Evolutionary conservation across 2,797 vertebrate genomes (phyloP).

Genomic region (Toxotes lorentzi): DNA sequence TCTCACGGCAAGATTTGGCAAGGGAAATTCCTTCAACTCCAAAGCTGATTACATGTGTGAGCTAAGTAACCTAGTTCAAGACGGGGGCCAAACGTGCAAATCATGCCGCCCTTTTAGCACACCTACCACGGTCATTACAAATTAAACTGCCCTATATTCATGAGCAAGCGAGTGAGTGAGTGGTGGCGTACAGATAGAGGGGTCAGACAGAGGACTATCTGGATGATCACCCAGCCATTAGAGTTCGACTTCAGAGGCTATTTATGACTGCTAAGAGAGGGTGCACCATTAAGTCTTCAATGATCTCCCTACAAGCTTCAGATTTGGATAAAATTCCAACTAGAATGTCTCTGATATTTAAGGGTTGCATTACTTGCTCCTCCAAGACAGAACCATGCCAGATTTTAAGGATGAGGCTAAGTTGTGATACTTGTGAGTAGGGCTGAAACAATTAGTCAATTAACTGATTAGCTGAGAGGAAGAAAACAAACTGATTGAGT

Average conservation of each 20-base stretch:
- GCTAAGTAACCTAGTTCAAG: slow-evolving; percentile 36
- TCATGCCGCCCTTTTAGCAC: slow-evolving; percentile 50
- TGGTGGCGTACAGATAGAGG: slow-evolving; percentile 5
- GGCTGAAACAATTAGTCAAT: background rate
- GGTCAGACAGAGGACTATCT: slow-evolving; percentile 44
- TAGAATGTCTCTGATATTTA: background rate
- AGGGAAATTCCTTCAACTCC: slow-evolving; percentile 35
- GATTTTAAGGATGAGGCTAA: background rate
- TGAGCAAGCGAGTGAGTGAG: slow-evolving; percentile 45
- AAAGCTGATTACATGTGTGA: slow-evolving; percentile 31
- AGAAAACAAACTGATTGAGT: background rate
- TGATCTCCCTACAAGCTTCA: slow-evolving; percentile 5
- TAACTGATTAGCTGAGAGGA: background rate
- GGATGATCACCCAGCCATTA: slow-evolving; percentile 40
- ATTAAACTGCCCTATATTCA: slow-evolving; percentile 54
- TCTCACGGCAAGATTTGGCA: background rate
- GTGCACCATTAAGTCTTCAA: background rate
- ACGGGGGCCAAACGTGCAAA: slow-evolving; percentile 49
- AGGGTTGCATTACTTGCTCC: background rate
- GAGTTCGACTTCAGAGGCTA: background rate
- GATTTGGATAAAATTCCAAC: slow-evolving; percentile 17
- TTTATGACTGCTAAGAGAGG: slow-evolving; percentile 18
- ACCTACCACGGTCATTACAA: slow-evolving; percentile 43
- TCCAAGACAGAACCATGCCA: background rate
- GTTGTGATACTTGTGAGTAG: background rate